Base-by-base conservation (phyloP, 2,888 invertebrate species). In the Caenorhabditis macrosperma region DNA sequence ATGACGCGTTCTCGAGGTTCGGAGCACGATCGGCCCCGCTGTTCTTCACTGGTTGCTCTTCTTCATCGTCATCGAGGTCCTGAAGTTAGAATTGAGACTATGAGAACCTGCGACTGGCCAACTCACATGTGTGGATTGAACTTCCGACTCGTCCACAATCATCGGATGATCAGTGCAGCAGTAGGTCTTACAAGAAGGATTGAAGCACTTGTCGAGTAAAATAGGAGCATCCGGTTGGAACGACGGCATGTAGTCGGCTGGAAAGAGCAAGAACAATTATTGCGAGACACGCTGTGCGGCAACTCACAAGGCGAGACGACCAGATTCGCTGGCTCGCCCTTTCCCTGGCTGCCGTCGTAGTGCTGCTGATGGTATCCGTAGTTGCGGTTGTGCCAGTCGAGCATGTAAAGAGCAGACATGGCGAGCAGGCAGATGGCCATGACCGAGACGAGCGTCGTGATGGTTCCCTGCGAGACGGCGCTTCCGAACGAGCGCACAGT, bases 341-440 rank as follows among this genome's bases (percentile, higher is more conserved):
- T 75, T 33, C 52, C 30, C 10, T 26, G 15, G 24, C 22, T 52
- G 12, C 54, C 20, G 0, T 66, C 63, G 28, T 30, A 30, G 35
- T 66, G 46, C 28, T 66, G 46, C 28, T 72, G 71, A 38, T 78
- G 68, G 44, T 63, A 67, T 67, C 83, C 82, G 63, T 78, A 87
- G 66, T 91, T 91, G 75, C 92, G 92, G 86, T 94, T 94, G 86
- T 95, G 94, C 90, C 95, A 95, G 91, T 97, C 97, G 87, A 96
- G 92, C 91, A 97, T 95, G 92, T 97, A 97, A 54, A 97, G 92
- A 0, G 95, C 95, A 50, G 96, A 95, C 93, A 97, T 96, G 46
- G 96, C 95, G 48, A 96, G 94, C 86, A 97, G 93, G 91, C 96
- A 97, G 83, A 96, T 94, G 33, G 97, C 96, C 96, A 97, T 97